Base-by-base conservation (phyloP, 2,888 invertebrate species). In the Trypoxylon attenuatum region DNA sequence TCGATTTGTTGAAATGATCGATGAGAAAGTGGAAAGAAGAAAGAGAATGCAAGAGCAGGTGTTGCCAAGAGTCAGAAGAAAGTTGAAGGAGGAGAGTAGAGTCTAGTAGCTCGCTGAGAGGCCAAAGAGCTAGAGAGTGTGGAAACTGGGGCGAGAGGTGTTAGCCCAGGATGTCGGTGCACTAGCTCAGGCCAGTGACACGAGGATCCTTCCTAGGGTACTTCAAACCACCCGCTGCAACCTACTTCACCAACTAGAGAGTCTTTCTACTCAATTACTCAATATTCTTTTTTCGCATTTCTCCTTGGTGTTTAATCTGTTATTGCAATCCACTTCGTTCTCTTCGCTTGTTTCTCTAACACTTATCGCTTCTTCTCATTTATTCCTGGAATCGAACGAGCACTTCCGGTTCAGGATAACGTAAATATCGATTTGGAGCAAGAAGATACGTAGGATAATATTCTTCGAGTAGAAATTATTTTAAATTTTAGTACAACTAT, bases 141-240 rank as follows among this genome's bases (percentile, higher is more conserved):
- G 56, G 56, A 59, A 56, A 70, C 56, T 62, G 54, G 57, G 62
- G 52, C 52, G 66, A 66, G 56, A 61, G 59, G 61, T 69, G 66
- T 69, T 72, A 75, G 80, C 79, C 80, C 79, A 75, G 78, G 71
- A 78, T 70, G 74, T 71, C 64, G 71, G 71, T 71, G 68, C 59
- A 69, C 77, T 75, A 77, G 79, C 79, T 80, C 73, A 77, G 81
- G 80, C 76, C 80, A 81, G 76, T 81, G 80, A 80, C 80, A 79
- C 78, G 77, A 73, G 72, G 69, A 76, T 78, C 69, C 76, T 64
- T 57, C 68, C 71, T 54, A 46, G 27, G 16, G 6, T 45, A 13
- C 10, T 16, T 42, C 39, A 2, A 10, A 21, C 5, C 54, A 57
- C 63, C 0, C 41, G 46, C 43, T 38, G 78, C 80, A 80, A 79